Evolutionary conservation across 2,113 vertebrate species (phyloP).

Genomic region (Catagonus wagneri): DNA sequence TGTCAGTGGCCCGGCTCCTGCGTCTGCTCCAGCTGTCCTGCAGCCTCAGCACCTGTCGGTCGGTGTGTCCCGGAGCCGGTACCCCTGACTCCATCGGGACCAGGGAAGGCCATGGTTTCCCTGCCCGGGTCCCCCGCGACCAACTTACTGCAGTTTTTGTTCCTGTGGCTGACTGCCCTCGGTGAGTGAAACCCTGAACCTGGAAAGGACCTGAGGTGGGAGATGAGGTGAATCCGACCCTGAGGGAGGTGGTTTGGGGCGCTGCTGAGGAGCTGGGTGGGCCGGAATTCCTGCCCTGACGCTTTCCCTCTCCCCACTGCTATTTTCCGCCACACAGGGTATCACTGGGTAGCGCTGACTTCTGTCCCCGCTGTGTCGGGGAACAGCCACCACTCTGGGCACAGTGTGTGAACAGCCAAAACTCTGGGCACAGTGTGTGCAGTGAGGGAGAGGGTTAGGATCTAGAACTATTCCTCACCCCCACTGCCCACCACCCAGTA

Average conservation of each 20-base stretch:
- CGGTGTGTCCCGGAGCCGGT: neutral
- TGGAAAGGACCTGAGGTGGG: neutral
- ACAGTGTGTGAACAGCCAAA: neutral
- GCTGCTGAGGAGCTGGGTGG: neutral
- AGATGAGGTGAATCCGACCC: neutral
- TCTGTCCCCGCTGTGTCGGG: neutral
- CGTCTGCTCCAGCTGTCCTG: neutral
- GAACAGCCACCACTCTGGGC: neutral
- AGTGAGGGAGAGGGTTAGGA: too few relatives aligned
- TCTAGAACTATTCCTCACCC: neutral
- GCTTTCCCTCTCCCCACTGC: neutral
- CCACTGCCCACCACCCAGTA: neutral
- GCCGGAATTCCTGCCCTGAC: neutral
- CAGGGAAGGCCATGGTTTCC: slow-evolving; percentile 66
- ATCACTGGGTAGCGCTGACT: neutral
- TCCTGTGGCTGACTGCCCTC: slow-evolving; percentile 74
- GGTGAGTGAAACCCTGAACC: slow-evolving; percentile 72
- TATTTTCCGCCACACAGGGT: neutral
- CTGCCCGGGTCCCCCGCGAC: neutral
- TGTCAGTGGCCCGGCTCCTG: neutral
- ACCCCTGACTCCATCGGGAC: neutral
- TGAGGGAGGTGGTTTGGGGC: neutral
- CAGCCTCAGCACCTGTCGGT: slow-evolving; percentile 54
- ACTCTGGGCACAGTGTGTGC: neutral
- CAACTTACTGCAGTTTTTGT: slow-evolving; percentile 54